phyloP scores from a whole-genome alignment of 2,888 invertebrate species.

The Pseudococcus viburni region DNA sequence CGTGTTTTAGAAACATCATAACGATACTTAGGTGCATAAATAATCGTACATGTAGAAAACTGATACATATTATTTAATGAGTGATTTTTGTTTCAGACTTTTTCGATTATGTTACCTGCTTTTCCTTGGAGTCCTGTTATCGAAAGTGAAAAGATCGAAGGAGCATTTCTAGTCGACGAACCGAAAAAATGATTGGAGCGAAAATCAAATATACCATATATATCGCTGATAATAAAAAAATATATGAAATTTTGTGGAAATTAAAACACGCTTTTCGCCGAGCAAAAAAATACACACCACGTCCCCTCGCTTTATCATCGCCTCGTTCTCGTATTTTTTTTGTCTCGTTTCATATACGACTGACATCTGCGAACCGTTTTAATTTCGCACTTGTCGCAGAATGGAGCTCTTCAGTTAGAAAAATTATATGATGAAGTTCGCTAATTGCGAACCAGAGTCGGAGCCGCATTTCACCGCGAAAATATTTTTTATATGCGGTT shows the following conservation, averaged over 20 bases:
- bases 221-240: constrained; percentile 49
- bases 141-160: too few relatives aligned
- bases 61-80: too few relatives aligned
- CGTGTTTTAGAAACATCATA: too few relatives aligned
- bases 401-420: constrained; percentile 32
- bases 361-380: constrained; percentile 44
- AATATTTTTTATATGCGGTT: constrained; percentile 33
- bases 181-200: too few relatives aligned
- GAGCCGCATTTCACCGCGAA: constrained; percentile 33
- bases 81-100: too few relatives aligned
- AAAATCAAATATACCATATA: too few relatives aligned
- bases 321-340: not conserved
- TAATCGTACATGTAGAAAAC: too few relatives aligned
- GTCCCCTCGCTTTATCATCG: not conserved
- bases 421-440: constrained; percentile 47
- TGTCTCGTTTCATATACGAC: constrained; percentile 14
- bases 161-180: too few relatives aligned
- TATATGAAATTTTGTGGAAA: constrained; percentile 37
- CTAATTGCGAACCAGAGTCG: constrained; percentile 41
- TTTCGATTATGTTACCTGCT: too few relatives aligned
- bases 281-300: too few relatives aligned
- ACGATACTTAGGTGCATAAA: too few relatives aligned
- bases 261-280: constrained; percentile 20
- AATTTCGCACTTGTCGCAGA: constrained; percentile 44
- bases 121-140: too few relatives aligned